Conservation (phyloP, 2,888 invertebrate species). For the Drosophila melanosoma region DNA sequence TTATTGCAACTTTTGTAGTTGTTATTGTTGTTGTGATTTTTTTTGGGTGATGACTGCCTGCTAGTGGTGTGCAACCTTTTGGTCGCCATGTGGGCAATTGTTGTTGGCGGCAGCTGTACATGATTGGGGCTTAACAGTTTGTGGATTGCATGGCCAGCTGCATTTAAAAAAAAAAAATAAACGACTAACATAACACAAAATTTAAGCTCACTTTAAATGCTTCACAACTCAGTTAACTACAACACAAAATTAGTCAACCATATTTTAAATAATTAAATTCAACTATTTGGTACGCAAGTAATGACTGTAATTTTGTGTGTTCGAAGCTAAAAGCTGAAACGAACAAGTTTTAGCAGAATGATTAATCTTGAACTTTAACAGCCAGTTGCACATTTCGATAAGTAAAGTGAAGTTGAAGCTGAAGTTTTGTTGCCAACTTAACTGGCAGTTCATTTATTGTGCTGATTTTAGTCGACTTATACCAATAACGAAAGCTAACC, state of each 20-base stretch:
- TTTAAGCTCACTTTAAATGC: conserved; percentile 40
- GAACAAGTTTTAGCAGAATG: neutral
- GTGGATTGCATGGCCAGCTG: conserved; percentile 32
- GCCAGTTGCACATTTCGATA: neutral
- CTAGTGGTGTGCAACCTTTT: conserved; percentile 7
- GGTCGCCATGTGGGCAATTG: conserved; percentile 27
- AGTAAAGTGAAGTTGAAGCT: neutral
- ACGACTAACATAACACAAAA: conserved; percentile 11
- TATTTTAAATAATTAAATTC: conserved; percentile 1
- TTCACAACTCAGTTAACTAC: conserved; percentile 10
- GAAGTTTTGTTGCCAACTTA: neutral
- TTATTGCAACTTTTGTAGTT: conserved; percentile 27
- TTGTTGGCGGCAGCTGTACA: conserved; percentile 47
- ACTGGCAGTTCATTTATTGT: conserved; percentile 19
- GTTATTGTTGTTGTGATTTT: conserved; percentile 22
- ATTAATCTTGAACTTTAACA: neutral
- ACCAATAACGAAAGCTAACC: neutral
- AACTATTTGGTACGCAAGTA: neutral
- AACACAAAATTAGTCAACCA: neutral
- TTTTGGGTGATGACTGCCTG: conserved; percentile 15
- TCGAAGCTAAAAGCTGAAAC: neutral
- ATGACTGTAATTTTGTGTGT: neutral
- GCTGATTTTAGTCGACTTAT: conserved; percentile 29
- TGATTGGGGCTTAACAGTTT: conserved; percentile 57
- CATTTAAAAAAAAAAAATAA: conserved; percentile 20